Conservation (phyloP, 2,888 invertebrate species). For the Camptogramma bilineatum region DNA sequence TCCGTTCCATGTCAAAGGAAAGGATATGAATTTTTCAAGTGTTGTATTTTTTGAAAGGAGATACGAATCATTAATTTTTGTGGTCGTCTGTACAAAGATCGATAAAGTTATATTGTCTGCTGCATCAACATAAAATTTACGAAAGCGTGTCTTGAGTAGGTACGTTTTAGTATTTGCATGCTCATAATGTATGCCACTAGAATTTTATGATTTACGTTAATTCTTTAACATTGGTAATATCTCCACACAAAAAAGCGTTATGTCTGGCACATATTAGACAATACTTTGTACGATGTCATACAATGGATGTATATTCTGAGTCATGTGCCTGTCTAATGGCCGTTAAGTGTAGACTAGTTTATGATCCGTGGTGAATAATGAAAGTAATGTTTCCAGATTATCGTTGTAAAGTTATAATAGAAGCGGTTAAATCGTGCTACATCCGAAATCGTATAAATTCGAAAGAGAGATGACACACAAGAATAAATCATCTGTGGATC, state of each 20-base stretch:
- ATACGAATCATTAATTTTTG: not conserved
- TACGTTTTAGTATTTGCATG: constrained; percentile 49
- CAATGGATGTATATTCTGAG: constrained; percentile 1
- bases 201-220: constrained; percentile 43
- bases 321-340: constrained; percentile 11
- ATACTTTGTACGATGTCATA: not conserved
- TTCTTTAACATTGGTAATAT: constrained; percentile 24
- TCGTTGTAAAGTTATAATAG: constrained; percentile 31
- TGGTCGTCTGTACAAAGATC: not conserved
- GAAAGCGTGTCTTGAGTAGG: constrained; percentile 46
- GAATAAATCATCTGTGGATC: not conserved
- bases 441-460: constrained; percentile 15
- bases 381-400: constrained; percentile 35
- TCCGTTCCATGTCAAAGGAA: too few relatives aligned
- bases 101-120: not conserved
- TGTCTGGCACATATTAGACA: constrained; percentile 14
- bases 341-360: constrained; percentile 22
- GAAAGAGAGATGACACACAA: not conserved
- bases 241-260: not conserved
- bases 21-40: too few relatives aligned
- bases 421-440: constrained; percentile 10
- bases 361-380: constrained; percentile 31
- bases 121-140: constrained; percentile 44
- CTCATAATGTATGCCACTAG: constrained; percentile 35
- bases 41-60: not conserved